Conservation (phyloP, 2,888 invertebrate species). For the Fabriciana adippe region DNA sequence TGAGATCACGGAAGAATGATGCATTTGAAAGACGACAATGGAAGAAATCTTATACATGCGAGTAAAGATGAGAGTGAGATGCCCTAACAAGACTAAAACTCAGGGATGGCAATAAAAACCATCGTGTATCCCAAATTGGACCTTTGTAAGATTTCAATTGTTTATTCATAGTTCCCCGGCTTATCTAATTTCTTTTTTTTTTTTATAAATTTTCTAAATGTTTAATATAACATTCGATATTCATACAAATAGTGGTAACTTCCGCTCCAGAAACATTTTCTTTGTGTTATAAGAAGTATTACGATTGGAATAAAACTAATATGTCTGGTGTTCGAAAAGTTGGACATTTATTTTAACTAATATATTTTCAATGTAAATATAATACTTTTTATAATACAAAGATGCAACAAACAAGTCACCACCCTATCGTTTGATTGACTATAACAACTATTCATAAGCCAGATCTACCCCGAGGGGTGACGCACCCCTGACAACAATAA, state of each 20-base stretch:
- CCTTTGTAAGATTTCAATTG: constrained; percentile 55
- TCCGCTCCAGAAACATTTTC: constrained; percentile 33
- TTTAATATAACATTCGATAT: constrained; percentile 55
- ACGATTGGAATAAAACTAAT: not conserved
- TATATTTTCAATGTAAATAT: constrained; percentile 15
- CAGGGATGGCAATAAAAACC: constrained; percentile 48
- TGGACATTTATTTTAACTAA: not conserved
- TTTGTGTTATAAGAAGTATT: constrained; percentile 14
- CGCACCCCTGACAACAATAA: constrained; percentile 40
- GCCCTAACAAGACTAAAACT: constrained; percentile 49
- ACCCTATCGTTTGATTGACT: constrained; percentile 32
- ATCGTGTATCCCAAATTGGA: constrained; percentile 59
- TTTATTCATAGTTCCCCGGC: constrained; percentile 51
- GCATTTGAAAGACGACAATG: constrained; percentile 56
- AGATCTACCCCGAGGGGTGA: constrained; percentile 27
- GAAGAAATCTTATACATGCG: constrained; percentile 49
- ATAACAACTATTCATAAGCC: constrained; percentile 38
- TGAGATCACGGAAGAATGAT: constrained; percentile 67
- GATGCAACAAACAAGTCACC: constrained; percentile 35
- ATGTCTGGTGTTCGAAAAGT: constrained; percentile 1
- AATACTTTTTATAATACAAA: constrained; percentile 33
- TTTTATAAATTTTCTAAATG: constrained; percentile 44
- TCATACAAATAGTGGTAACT: constrained; percentile 52
- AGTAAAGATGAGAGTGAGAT: constrained; percentile 49
- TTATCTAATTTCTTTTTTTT: constrained; percentile 48